A percentile compares a stretch with the other conserved stretches of the same genome.
These are phyloP conservation scores for Aethes cnicana DNA, from an alignment of 2,888 invertebrate species.

Conservation along the genomic window DNA sequence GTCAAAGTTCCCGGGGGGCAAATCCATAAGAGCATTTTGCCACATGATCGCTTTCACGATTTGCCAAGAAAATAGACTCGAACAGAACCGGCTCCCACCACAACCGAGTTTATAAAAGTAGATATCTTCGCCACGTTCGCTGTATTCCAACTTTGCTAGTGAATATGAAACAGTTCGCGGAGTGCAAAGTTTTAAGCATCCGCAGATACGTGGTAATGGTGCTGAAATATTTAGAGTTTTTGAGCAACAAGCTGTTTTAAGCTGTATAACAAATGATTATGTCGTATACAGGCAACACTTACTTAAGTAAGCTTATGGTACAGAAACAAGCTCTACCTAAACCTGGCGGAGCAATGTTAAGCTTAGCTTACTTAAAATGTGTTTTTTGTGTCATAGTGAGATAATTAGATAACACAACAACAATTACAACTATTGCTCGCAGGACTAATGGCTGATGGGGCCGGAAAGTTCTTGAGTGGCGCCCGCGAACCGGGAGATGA, in stretches of 20 bases:
- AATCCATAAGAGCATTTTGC: constrained; percentile 80
- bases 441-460: too few relatives aligned
- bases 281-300: not conserved
- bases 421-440: too few relatives aligned
- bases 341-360: too few relatives aligned
- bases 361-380: too few relatives aligned
- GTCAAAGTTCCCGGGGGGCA: constrained; percentile 77
- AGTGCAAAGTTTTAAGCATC: constrained; percentile 34
- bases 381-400: too few relatives aligned
- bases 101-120: constrained; percentile 66
- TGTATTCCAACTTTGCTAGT: constrained; percentile 52
- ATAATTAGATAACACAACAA: too few relatives aligned
- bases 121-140: constrained; percentile 47
- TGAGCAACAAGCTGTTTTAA: constrained; percentile 24
- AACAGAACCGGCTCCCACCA: constrained; percentile 65
- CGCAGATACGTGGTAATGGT: constrained; percentile 31
- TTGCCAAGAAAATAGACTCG: constrained; percentile 74
- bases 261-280: constrained; percentile 12
- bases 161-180: constrained; percentile 56
- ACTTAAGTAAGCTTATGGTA: not conserved
- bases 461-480: too few relatives aligned
- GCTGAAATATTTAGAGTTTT: constrained; percentile 30
- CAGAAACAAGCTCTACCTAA: too few relatives aligned
- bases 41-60: constrained; percentile 80
- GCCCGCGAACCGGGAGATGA: too few relatives aligned